phyloP scores from a whole-genome alignment of 1,140 invertebrate species.

The Cecropterus lyciades region DNA sequence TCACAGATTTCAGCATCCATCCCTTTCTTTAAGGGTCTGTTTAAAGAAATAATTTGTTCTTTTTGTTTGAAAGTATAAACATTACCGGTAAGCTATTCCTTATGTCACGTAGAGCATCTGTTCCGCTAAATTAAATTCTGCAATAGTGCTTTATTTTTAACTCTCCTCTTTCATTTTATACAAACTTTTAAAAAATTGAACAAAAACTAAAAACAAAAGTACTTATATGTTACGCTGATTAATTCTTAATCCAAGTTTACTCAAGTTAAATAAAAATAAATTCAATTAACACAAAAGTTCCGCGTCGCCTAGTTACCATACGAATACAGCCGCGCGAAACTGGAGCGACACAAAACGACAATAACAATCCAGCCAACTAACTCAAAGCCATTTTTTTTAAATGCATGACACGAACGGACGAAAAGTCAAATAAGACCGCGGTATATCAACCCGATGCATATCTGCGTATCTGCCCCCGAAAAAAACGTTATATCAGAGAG shows the following conservation, averaged over 20 bases:
- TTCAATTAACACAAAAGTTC: conserved; percentile 64
- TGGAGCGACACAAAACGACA: conserved; percentile 59
- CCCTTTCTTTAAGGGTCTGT: too few species aligned
- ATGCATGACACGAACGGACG: conserved; percentile 62
- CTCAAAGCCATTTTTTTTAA: conserved; percentile 69
- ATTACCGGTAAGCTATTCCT: too few species aligned
- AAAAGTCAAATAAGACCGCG: conserved; percentile 67
- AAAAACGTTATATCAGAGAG: conserved; percentile 66
- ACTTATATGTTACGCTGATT: conserved; percentile 6
- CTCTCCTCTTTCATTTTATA: too few species aligned
- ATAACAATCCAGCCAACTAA: conserved; percentile 58
- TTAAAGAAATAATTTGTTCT: too few species aligned
- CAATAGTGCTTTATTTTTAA: too few species aligned
- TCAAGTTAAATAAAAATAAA: conserved; percentile 11
- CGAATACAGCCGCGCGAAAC: conserved; percentile 52
- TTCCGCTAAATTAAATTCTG: too few species aligned
- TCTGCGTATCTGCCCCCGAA: conserved; percentile 50
- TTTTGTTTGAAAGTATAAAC: too few species aligned
- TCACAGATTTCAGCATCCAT: neutral
- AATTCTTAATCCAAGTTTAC: conserved; percentile 15
- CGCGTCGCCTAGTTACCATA: conserved; percentile 51
- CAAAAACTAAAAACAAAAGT: too few species aligned
- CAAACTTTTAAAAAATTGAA: too few species aligned
- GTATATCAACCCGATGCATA: conserved; percentile 67
- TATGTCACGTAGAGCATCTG: too few species aligned